Evolutionary conservation across 2,888 invertebrate species (phyloP), one percentile per base, ranked within the genome.

Genomic region (Aphodius granarius): DNA sequence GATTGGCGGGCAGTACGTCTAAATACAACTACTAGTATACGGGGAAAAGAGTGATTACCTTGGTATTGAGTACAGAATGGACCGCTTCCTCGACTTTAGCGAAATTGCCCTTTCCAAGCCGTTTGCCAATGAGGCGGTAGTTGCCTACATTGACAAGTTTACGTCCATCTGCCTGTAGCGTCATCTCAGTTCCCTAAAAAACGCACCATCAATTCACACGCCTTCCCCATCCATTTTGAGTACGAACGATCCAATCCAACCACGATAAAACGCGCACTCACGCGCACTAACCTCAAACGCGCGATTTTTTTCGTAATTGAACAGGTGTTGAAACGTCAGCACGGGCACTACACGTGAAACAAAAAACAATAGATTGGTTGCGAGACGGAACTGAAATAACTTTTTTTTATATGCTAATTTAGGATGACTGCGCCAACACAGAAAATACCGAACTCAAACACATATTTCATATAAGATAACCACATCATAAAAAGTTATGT

Each of bases 101-200:
- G 85, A 94, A 94, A 86, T 93, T 94, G 78, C 94, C 94, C 86
- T 93, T 94, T 66, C 94, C 94, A 75, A 94, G 88, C 76, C 91
- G 88, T 81, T 89, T 90, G 76, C 92, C 93, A 75, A 92, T 92
- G 90, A 94, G 91, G 82, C 90, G 88, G 87, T 94, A 94, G 84
- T 91, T 92, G 75, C 94, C 94, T 81, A 94, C 89, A 86, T 88
- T 89, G 83, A 89, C 88, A 80, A 91, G 87, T 86, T 90, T 86
- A 77, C 81, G 81, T 75, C 79, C 83, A 70, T 79, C 81, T 78
- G 80, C 80, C 81, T 81, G 83, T 72, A 82, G 79, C 78, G 83
- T 82, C 84, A 85, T 85, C 75, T 78, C 81, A 22, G 22, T 20
- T 20, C 21, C 20, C 22, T 68, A 21, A 21, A 20, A 22, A 68